phyloP scores from a whole-genome alignment of 2,888 invertebrate species.

The Steromphala cineraria region DNA sequence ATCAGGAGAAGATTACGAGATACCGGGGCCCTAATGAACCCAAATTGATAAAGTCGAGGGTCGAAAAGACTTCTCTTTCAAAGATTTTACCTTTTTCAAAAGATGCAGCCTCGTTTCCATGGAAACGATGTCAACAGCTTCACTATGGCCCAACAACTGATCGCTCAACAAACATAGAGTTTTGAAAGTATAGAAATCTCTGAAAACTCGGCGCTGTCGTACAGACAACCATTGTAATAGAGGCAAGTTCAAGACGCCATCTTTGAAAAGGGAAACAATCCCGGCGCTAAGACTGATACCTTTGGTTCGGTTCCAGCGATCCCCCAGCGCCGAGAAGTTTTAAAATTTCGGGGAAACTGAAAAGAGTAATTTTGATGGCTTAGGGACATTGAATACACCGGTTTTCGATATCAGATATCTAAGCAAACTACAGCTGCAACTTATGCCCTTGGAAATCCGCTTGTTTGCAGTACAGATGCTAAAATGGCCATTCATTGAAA shows the following conservation, averaged over 20 bases:
- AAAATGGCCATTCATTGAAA: too few species aligned
- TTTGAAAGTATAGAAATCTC: neutral
- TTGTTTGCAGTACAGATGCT: too few species aligned
- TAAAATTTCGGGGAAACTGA: neutral
- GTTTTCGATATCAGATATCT: too few species aligned
- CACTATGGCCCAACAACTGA: neutral
- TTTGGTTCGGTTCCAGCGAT: neutral
- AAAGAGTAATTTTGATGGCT: neutral
- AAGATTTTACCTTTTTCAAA: neutral
- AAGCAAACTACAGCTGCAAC: too few species aligned
- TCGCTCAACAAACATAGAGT: conserved; percentile 1
- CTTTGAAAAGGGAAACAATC: neutral
- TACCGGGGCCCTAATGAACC: neutral
- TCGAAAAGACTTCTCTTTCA: neutral
- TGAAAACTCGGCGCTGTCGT: neutral
- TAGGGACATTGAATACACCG: neutral
- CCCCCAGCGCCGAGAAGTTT: neutral
- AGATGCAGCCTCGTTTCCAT: neutral
- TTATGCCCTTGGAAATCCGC: too few species aligned
- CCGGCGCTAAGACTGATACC: neutral
- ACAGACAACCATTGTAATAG: neutral
- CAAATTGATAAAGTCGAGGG: conserved; percentile 8
- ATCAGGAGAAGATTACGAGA: neutral
- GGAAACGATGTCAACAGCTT: neutral
- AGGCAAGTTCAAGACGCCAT: neutral